Base-by-base conservation (phyloP, 1,140 invertebrate genomes). In the Periplaneta americana region DNA sequence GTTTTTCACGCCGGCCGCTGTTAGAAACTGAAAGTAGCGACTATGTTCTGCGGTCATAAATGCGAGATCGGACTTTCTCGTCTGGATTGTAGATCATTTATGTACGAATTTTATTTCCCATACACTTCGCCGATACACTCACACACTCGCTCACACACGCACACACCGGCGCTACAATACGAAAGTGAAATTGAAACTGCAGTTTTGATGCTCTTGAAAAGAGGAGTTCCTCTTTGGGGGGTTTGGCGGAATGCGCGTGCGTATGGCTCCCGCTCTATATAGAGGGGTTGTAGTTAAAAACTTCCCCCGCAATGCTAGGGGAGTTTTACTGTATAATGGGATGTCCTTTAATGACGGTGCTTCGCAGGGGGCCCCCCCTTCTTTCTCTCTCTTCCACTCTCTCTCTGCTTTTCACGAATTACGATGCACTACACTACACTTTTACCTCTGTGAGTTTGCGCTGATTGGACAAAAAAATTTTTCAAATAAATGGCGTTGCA, bases 81-180 rank as follows among this genome's bases (percentile, higher is more conserved):
- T 66, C 48, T 28, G 6, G 48, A 66, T 66, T 0, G 22, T 11
- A n/a, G 28, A 66, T 66, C 48, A 66, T 66, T 11, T n/a, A n/a
- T n/a, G n/a, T n/a, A n/a, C n/a, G n/a, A 22, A 48, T 13, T 48
- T 48, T 48, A 5, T 48, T 48, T n/a, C n/a, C n/a, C n/a, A 18
- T 15, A 18, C 17, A 48, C 22, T 28, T 5, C n/a, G n/a, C n/a
- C n/a, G n/a, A n/a, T n/a, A 28, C 48, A 66, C 48, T 66, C 10
- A 66, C 48, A 66, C 48, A 66, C 5, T 9, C 22, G 28, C 15
- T 1, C 48, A 66, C 22, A 2, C 22, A 57, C 48, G 75, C 82
- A 32, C 87, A 84, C 83, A 87, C 82, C 88, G 88, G n/a, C 88
- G 88, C 82, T 87, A 83, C 86, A 89, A 88, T 76, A 88, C 79